Conservation (phyloP, 1,140 invertebrate species). For the Lethocerus indicus region DNA sequence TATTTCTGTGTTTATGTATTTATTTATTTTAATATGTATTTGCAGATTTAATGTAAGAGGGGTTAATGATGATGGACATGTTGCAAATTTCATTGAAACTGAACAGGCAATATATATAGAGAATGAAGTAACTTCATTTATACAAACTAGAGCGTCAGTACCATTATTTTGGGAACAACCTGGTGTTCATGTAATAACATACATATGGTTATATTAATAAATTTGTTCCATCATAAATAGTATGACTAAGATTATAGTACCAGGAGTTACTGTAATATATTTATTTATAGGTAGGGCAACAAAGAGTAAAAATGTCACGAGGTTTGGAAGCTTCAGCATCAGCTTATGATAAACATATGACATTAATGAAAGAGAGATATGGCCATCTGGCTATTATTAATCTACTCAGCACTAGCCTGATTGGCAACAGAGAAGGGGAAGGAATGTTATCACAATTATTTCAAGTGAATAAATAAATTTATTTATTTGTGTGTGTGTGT, state of each 20-base stretch:
- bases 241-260: too few species aligned
- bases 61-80: conserved; percentile 96
- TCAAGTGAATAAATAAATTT: too few species aligned
- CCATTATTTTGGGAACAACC: conserved; percentile 99
- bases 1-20: too few species aligned
- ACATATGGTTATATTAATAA: too few species aligned
- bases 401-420: conserved; percentile 69
- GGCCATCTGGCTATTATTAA: conserved; percentile 84
- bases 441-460: conserved; percentile 87
- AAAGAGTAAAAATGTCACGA: conserved; percentile 92
- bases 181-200: conserved; percentile 67
- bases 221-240: too few species aligned
- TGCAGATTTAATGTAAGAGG: conserved; percentile 87
- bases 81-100: conserved; percentile 99
- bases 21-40: background rate
- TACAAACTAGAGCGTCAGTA: conserved; percentile 88
- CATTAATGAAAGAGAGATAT: conserved; percentile 72
- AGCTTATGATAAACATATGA: conserved; percentile 82
- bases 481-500: too few species aligned
- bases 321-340: conserved; percentile 83
- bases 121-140: conserved; percentile 60
- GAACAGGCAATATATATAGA: conserved; percentile 91
- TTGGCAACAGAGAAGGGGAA: conserved; percentile 92
- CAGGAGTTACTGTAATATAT: conserved; percentile 9
- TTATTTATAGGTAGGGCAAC: conserved; percentile 67